A percentile compares a stretch with the other conserved stretches of the same genome.
Conservation (phyloP, 2,113 vertebrate genomes). For the Mormyrus iriodes region DNA sequence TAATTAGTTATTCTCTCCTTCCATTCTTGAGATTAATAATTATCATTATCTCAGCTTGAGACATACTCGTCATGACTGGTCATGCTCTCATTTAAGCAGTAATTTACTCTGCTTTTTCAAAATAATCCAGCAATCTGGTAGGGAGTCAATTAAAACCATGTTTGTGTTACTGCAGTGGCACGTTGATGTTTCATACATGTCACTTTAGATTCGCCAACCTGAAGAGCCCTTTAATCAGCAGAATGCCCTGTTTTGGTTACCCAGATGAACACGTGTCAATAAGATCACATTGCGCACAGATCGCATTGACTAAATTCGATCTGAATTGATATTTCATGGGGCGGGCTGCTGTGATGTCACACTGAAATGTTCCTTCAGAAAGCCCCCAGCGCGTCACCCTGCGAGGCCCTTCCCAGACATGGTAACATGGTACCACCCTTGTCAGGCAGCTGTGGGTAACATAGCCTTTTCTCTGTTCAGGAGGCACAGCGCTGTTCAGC, state of each 20-base stretch:
- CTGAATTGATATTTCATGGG: neutral
- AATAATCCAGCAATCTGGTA: neutral
- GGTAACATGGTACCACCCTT: neutral
- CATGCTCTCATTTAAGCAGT: neutral
- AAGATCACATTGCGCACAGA: neutral
- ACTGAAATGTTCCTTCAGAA: neutral
- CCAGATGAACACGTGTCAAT: neutral
- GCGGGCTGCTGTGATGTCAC: neutral
- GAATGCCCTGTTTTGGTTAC: neutral
- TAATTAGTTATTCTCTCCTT: neutral
- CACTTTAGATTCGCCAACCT: neutral
- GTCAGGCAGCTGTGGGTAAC: neutral
- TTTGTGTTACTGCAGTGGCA: neutral
- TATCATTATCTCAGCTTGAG: neutral
- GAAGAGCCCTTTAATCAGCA: neutral
- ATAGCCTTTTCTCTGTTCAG: neutral
- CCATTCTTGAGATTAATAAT: neutral
- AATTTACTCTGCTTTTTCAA: neutral
- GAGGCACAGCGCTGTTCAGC: neutral
- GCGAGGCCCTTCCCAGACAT: neutral
- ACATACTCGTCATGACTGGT: neutral
- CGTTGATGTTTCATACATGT: neutral
- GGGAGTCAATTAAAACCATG: neutral
- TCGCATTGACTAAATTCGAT: neutral
- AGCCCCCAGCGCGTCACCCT: neutral